These are phyloP conservation scores for Oligia fasciuncula DNA, from an alignment of 2,888 invertebrate genomes.

Conservation along the genomic window DNA sequence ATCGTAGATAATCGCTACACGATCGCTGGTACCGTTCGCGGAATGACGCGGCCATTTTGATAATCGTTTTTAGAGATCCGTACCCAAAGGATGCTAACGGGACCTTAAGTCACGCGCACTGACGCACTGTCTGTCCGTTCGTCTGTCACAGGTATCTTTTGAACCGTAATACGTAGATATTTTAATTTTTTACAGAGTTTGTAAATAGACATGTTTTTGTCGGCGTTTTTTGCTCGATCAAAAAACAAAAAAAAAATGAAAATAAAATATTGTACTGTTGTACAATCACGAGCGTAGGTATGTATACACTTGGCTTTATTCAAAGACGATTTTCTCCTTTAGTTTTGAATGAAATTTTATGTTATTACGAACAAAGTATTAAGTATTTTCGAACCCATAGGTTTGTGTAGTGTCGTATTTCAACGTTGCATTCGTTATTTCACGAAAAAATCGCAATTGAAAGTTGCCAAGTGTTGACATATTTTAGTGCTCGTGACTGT, in stretches of 20 bases:
- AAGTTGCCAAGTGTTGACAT: no score
- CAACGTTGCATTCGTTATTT: no score
- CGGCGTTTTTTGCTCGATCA: neutral
- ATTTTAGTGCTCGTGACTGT: no score
- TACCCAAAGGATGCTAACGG: neutral
- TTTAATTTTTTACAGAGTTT: neutral
- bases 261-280: neutral
- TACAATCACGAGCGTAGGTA: no score
- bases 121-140: neutral
- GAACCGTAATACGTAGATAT: neutral
- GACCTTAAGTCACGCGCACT: neutral
- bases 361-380: no score
- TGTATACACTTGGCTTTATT: no score
- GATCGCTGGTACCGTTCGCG: constrained; percentile 73
- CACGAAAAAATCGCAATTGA: no score
- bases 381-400: no score
- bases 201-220: neutral
- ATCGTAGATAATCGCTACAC: constrained; percentile 79
- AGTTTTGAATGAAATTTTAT: no score
- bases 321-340: no score
- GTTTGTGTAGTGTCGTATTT: no score
- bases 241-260: no score
- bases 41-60: constrained; percentile 65
- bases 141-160: neutral
- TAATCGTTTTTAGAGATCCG: constrained; percentile 21